Conservation (phyloP, 2,113 vertebrate species). For the Rhabdomys dilectus region DNA sequence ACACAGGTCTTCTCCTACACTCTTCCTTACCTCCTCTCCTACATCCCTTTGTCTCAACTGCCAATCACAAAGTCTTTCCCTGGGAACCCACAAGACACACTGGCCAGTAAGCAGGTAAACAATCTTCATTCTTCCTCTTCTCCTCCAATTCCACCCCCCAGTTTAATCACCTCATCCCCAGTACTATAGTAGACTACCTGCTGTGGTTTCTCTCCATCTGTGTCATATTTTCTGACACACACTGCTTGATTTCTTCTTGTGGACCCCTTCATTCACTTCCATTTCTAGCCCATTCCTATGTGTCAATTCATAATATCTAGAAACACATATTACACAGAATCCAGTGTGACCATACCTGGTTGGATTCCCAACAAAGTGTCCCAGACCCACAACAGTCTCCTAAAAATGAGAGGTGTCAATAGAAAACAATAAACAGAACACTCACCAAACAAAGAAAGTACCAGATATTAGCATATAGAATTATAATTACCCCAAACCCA, state of each 20-base stretch:
- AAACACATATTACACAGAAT: neutral
- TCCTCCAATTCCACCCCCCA: neutral
- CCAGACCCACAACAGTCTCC: neutral
- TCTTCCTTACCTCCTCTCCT: too few species aligned
- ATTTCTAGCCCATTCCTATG: neutral
- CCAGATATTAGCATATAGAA: neutral
- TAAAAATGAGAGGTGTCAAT: neutral
- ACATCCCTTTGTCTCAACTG: neutral
- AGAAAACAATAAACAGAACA: neutral
- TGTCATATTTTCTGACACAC: neutral
- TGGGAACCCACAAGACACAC: accelerated
- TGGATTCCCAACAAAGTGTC: neutral
- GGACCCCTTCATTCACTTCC: neutral
- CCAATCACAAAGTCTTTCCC: neutral
- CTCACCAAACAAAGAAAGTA: neutral
- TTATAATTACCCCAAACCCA: neutral
- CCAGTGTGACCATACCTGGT: neutral
- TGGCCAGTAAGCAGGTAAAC: neutral
- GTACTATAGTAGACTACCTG: neutral
- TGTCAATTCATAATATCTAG: neutral
- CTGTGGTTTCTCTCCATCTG: neutral
- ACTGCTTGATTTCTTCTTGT: neutral
- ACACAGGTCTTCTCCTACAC: neutral
- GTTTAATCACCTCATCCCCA: neutral
- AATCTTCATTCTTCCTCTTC: neutral